Evolutionary conservation across 2,797 vertebrate genomes (phyloP).

Genomic region (Pelobates cultripes): DNA sequence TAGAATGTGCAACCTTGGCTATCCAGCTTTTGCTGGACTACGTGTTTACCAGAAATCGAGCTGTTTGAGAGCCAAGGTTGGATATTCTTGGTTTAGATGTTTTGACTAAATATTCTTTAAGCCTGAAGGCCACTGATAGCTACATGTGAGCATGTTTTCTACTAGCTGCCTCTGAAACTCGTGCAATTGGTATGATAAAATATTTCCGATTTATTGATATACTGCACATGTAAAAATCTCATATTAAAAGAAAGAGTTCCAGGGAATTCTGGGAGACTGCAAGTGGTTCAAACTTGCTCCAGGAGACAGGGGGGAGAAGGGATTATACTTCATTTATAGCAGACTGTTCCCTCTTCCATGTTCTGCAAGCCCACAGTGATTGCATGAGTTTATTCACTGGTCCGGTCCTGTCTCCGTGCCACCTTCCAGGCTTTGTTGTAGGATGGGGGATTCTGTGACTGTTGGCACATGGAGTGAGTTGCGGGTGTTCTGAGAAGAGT

Average conservation of each 20-base stretch:
- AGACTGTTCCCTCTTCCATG: background rate
- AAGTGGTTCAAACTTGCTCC: background rate
- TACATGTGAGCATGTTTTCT: no score
- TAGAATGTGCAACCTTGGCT: no score
- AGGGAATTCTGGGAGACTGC: background rate
- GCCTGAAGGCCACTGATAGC: no score
- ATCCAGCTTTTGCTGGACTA: no score
- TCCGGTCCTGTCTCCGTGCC: background rate
- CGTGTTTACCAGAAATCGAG: no score
- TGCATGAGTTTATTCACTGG: background rate
- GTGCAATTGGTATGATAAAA: background rate
- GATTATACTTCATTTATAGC: background rate
- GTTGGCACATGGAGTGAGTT: slow-evolving; percentile 19
- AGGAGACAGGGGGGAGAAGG: background rate
- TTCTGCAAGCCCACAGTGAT: background rate
- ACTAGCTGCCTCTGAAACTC: no score
- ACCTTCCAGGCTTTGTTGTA: background rate
- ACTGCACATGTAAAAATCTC: background rate
- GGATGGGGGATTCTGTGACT: background rate
- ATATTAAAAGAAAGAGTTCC: background rate
- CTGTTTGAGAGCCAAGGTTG: no score
- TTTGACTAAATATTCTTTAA: no score
- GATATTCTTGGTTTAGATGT: no score
- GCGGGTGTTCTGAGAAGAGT: background rate
- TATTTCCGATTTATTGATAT: slow-evolving; percentile 13